Evolutionary conservation across 2,113 vertebrate genomes (phyloP), one percentile per base, ranked within the genome.

Genomic region (Sisor rabdophorus): DNA sequence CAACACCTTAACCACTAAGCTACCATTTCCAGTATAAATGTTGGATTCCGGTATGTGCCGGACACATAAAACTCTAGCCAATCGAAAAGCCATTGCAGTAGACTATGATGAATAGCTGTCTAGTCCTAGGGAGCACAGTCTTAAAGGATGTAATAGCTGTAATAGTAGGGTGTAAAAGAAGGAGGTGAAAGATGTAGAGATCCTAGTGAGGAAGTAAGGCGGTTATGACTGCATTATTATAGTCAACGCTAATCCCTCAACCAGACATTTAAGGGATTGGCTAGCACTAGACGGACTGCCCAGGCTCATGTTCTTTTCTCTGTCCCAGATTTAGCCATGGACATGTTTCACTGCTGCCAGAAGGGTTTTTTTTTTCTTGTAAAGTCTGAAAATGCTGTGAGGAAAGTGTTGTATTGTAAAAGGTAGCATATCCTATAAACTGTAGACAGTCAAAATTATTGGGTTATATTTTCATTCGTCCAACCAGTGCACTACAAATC

Each of bases 181-280:
- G 56, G 63, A 73, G 40, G 44, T 36, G 61, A 74, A 67, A 71
- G 56, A 63, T 36, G 52, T 20, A 61, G n/a, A 67, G 60, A 73
- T 70, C 32, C 24, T 11, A n/a, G 44, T 30, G 55, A 63, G 36
- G 58, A 71, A 40, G 52, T 16, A 5, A 40, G 73, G 32, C 28
- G 40, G 56, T 70, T 67, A 40, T 47, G 4, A 19, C 11, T 55
- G n/a, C 48, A 63, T 70, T 75, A 59, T 75, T 68, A 53, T 70
- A 75, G 78, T 75, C 24, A n/a, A 40, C 54, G n/a, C 30, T 67
- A 71, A 69, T 59, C 50, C 54, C 67, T n/a, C 36, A 69, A 53
- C 32, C 59, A 19, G 36, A 60, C 47, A 20, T 69, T 69, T 69
- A 52, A 56, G 30, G 58, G 30, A 56, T 44, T 50, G 68, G 48